phyloP scores from a whole-genome alignment of 2,113 vertebrate genomes.

The Protomyctophum bolini region DNA sequence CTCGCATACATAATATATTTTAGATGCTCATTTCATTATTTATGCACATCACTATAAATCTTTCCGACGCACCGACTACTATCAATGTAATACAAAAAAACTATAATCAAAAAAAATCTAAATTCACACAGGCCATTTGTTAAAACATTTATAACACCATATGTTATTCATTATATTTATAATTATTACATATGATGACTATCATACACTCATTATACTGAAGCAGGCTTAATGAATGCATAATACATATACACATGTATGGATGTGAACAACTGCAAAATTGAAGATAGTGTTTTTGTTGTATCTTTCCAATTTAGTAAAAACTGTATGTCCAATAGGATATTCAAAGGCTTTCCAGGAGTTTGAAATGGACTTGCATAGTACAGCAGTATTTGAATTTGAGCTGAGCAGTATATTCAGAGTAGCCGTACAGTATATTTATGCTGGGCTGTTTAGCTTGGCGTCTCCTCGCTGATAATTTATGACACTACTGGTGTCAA shows the following conservation, averaged over 20 bases:
- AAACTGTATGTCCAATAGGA: slow-evolving; percentile 11
- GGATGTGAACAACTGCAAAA: not conserved
- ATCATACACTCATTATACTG: not conserved
- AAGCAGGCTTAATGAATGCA: not conserved
- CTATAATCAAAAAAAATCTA: not conserved
- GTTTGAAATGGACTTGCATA: slow-evolving; percentile 86
- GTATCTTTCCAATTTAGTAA: slow-evolving; percentile 4
- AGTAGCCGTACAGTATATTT: slow-evolving; percentile 90
- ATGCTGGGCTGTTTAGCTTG: slow-evolving; percentile 94
- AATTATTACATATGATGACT: no score
- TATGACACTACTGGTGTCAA: slow-evolving; percentile 97
- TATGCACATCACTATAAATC: no score
- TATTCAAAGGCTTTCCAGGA: slow-evolving; percentile 74
- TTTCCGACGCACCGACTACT: no score
- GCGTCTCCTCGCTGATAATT: slow-evolving; percentile 93
- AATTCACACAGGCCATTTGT: no score
- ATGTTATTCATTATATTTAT: no score
- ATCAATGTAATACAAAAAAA: no score
- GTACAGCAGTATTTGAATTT: slow-evolving; percentile 90
- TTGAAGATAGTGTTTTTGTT: not conserved
- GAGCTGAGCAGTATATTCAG: slow-evolving; percentile 89
- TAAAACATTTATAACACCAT: no score
- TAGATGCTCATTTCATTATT: no score
- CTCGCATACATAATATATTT: no score
- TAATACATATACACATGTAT: not conserved